Conservation (phyloP, 2,888 invertebrate species). For the Palloptera scutellata region DNA sequence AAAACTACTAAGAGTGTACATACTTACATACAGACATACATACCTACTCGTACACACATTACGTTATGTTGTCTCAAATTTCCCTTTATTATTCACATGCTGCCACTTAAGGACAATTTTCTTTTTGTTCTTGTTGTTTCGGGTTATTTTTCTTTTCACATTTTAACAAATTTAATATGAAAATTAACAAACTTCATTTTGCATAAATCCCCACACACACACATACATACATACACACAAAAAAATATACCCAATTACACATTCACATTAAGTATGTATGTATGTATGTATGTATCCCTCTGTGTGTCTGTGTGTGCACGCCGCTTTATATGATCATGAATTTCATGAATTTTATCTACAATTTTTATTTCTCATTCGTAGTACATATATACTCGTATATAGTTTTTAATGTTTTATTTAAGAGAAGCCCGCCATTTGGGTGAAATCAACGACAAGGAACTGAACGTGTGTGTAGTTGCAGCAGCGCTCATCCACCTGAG, state of each 20-base stretch:
- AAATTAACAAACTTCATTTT: slow-evolving; percentile 45
- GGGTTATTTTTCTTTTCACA: slow-evolving; percentile 39
- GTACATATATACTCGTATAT: too few species aligned
- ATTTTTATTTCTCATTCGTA: neutral
- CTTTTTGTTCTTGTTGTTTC: neutral
- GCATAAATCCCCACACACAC: neutral
- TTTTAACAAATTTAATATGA: slow-evolving; percentile 56
- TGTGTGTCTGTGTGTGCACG: neutral
- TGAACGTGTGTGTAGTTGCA: too few species aligned
- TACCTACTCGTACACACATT: slow-evolving; percentile 5
- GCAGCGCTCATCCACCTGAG: slow-evolving; percentile 18
- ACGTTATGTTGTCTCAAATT: slow-evolving; percentile 2
- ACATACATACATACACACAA: neutral
- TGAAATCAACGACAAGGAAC: neutral
- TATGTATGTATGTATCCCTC: neutral
- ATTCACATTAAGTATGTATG: neutral
- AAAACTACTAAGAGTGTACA: neutral
- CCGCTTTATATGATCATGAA: neutral
- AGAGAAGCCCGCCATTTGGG: neutral
- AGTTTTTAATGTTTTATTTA: slow-evolving; percentile 9
- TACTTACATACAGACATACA: neutral
- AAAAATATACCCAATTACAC: too few species aligned
- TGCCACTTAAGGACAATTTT: slow-evolving; percentile 27
- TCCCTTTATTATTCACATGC: slow-evolving; percentile 21
- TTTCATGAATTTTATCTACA: neutral